Evolutionary conservation across 2,888 invertebrate species (phyloP).

Genomic region (Nomada hirtipes): DNA sequence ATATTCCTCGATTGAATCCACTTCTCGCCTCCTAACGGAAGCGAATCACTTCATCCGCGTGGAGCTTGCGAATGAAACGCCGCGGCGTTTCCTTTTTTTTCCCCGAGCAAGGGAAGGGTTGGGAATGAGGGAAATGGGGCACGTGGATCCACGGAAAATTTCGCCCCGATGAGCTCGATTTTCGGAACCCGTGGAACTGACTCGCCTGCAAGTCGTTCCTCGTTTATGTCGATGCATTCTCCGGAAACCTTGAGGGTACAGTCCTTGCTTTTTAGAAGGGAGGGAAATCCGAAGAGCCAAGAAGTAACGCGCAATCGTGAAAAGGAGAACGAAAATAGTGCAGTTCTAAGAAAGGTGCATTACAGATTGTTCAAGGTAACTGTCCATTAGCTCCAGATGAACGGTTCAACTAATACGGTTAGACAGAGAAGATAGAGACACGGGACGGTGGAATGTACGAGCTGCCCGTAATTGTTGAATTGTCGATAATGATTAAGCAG

Average conservation of each 20-base stretch:
- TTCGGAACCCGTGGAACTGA: not conserved
- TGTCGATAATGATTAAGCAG: constrained; percentile 14
- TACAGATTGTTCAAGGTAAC: not conserved
- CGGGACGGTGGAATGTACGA: not conserved
- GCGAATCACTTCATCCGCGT: not conserved
- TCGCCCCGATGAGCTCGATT: not conserved
- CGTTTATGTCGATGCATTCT: not conserved
- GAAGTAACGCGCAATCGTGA: not conserved
- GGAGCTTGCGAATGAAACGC: not conserved
- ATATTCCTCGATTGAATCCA: constrained; percentile 20
- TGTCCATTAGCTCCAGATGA: constrained; percentile 1
- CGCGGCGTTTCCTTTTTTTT: not conserved
- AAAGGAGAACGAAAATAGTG: not conserved
- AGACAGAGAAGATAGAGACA: constrained; percentile 1
- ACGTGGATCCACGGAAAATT: not conserved
- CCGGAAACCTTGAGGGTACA: not conserved
- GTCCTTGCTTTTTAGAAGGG: not conserved
- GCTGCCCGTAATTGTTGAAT: constrained; percentile 15
- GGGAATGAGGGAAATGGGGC: not conserved
- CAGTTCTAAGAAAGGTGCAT: not conserved
- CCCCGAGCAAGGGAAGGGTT: not conserved
- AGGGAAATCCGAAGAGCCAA: not conserved
- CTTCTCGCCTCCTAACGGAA: constrained; percentile 9
- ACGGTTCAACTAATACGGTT: constrained; percentile 14
- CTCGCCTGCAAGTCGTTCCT: not conserved